Evolutionary conservation across 1,140 invertebrate genomes (phyloP), one percentile per base, ranked within the genome.

Genomic region (Acromyrmex echinatior): DNA sequence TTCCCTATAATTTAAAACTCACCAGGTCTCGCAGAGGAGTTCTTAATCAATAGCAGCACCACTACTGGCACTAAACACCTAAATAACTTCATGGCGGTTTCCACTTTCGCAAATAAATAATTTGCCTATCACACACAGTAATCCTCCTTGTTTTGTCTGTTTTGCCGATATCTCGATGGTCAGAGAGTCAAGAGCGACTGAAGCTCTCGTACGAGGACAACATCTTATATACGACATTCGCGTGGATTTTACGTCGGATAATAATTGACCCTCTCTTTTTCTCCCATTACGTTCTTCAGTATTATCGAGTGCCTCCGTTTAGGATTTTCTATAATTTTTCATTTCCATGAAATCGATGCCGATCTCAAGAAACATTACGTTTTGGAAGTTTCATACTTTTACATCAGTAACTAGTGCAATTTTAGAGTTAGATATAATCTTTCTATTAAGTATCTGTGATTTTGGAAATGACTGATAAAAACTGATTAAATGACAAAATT

Each of bases 181-280:
- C 92, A 86, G 79, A 90, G 91, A 92, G 88, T 88, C 87, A 88
- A 92, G 87, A 89, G 74, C 91, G 91, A 93, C 92, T 93, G 92
- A 91, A 70, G 88, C 88, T 91, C 87, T 84, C 71, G 73, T 70
- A 77, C 87, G 76, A 86, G 79, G 85, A 91, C 90, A 92, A 92
- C 91, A 93, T 92, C 92, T 93, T 93, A 92, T 93, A 93, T 93
- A 93, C 88, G 82, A 87, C 77, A 86, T 62, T 60, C 78, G 87
- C 60, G 63, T 74, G 87, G 68, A 79, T 71, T 87, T 84, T 76
- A 86, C 86, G 91, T 68, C 73, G 87, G 68, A 65, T 31, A 92
- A 91, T 90, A 88, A 92, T 92, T 93, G 85, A 21, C 25, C 63
- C n/a, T 60, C 39, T 58, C 58, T 58, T 12, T 51, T 9, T 7